phyloP scores from a whole-genome alignment of 2,797 vertebrate species.

The Orientallactaga sibirica region DNA sequence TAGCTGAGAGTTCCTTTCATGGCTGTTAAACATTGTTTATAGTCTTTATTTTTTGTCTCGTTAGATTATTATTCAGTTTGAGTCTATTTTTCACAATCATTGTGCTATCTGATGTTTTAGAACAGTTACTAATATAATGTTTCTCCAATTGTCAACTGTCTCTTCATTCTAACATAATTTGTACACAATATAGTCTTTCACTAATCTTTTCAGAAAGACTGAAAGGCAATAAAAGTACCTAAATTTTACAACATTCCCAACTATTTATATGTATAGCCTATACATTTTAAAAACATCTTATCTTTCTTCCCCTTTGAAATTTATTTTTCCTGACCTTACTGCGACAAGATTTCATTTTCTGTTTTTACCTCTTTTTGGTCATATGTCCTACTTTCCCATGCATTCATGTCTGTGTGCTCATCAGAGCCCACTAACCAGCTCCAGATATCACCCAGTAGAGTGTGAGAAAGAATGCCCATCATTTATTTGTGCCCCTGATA shows the following conservation, averaged over 20 bases:
- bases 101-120: background rate
- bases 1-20: background rate
- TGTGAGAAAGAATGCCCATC: background rate
- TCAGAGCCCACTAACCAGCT: background rate
- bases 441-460: background rate
- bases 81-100: slow-evolving; percentile 10
- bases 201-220: background rate
- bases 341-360: slow-evolving; percentile 64
- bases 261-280: background rate
- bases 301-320: slow-evolving; percentile 56
- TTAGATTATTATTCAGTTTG: background rate
- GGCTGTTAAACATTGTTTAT: background rate
- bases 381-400: slow-evolving; percentile 61
- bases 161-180: slow-evolving; percentile 10
- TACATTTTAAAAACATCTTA: slow-evolving; percentile 34
- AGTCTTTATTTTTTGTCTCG: background rate
- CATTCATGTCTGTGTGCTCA: background rate
- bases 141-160: background rate
- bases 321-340: slow-evolving; percentile 55
- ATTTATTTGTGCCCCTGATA: background rate
- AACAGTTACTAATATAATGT: slow-evolving; percentile 3
- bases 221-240: background rate
- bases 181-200: background rate
- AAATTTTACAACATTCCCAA: slow-evolving; percentile 15
- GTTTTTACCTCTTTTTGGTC: slow-evolving; percentile 71